A percentile compares a stretch with the other conserved stretches of the same genome.
These are phyloP conservation scores for Solenopsis invicta DNA, from an alignment of 1,140 invertebrate genomes.

Conservation along the genomic window DNA sequence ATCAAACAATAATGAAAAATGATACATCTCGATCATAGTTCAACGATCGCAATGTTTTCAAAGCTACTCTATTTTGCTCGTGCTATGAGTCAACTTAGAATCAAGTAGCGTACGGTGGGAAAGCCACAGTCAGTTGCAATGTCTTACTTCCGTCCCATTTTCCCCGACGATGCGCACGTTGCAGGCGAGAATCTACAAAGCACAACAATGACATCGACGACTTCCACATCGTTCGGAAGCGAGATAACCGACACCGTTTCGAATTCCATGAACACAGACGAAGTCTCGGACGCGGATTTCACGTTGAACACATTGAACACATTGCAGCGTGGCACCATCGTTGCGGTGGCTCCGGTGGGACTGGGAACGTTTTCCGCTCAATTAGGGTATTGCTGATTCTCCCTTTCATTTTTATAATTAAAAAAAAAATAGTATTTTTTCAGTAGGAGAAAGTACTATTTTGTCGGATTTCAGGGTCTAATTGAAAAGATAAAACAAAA, in stretches of 20 bases:
- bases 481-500: background rate
- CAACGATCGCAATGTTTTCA: background rate
- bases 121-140: background rate
- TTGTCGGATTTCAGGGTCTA: background rate
- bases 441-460: background rate
- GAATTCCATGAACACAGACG: conserved; percentile 65
- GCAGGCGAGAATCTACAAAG: conserved; percentile 59
- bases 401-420: background rate
- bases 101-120: background rate
- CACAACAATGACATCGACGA: background rate
- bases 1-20: background rate
- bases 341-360: background rate
- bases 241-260: conserved; percentile 41
- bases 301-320: background rate
- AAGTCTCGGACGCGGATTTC: conserved; percentile 51
- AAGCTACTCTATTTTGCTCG: background rate
- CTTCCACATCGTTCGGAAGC: conserved; percentile 9
- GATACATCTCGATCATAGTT: background rate
- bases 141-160: conserved; percentile 13
- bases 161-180: conserved; percentile 18
- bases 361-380: conserved; percentile 22
- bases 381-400: conserved; percentile 39
- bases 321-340: background rate
- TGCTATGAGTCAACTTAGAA: background rate
- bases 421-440: background rate